Percentiles rank a stretch among this genome's conserved stretches.
Evolutionary conservation across 2,797 vertebrate species (phyloP).

Genomic region (Sphenodon punctatus): DNA sequence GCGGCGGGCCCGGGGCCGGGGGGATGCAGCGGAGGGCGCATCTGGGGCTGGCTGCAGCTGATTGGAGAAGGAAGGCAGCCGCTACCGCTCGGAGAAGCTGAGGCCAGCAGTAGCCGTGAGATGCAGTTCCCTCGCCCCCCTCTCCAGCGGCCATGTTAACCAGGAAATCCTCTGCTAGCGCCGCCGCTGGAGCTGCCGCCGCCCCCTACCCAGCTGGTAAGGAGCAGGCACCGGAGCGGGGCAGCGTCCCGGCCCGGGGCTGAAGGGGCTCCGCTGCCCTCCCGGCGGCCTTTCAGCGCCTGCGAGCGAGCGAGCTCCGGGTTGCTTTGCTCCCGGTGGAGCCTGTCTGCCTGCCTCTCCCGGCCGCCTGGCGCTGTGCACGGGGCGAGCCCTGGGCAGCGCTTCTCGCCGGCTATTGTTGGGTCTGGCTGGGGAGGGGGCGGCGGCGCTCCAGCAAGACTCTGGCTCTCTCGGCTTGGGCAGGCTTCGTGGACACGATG

Average conservation of each 20-base stretch:
- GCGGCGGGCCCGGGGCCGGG: constrained; percentile 60
- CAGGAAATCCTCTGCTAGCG: constrained; percentile 81
- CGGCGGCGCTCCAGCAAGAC: not conserved
- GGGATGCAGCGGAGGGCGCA: constrained; percentile 66
- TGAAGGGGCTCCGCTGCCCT: not conserved
- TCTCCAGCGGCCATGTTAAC: constrained; percentile 89
- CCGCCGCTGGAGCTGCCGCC: constrained; percentile 67
- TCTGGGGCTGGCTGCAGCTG: constrained; percentile 50
- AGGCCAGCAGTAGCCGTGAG: constrained; percentile 62
- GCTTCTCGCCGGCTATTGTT: not conserved
- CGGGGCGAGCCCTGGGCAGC: not conserved
- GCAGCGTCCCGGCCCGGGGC: not conserved
- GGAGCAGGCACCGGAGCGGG: constrained; percentile 7
- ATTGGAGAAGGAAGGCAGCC: constrained; percentile 15
- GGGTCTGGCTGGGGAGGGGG: not conserved
- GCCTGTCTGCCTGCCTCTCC: not conserved
- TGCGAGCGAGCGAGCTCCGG: no score
- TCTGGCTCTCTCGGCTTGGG: not conserved
- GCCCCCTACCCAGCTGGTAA: constrained; percentile 78
- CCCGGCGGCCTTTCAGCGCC: not conserved
- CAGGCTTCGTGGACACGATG: not conserved
- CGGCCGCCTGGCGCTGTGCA: not conserved
- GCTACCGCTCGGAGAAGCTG: constrained; percentile 51
- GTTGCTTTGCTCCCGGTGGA: not conserved
- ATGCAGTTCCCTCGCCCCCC: constrained; percentile 66